Evolutionary conservation across 2,113 vertebrate species (phyloP), one percentile per base, ranked within the genome.

Genomic region (Glaucomys volans): DNA sequence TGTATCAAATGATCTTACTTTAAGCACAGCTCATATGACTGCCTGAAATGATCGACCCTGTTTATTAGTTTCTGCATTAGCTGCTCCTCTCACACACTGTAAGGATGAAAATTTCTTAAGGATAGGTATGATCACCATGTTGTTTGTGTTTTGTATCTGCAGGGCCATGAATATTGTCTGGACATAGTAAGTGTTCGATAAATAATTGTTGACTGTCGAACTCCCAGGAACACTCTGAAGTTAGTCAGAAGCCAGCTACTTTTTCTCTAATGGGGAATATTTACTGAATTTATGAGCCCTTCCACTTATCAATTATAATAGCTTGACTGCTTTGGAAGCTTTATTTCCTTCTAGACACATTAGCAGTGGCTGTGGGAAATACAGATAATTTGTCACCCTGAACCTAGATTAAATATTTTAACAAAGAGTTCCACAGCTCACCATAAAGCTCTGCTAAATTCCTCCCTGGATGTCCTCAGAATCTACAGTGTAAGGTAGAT

Each of bases 261-360:
- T 86, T 96, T 96, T 86, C 62, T 64, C 57, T 91, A 74, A 75
- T 30, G 64, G 32, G 17, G 40, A 42, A 47, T 89, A 87, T 85
- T 97, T 76, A 40, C 52, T 92, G 86, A 91, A 96, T 82, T 96
- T 95, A 74, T 88, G 91, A 92, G 26, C 24, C 44, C 88, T 94
- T 22, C 30, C 18, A 67, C 8, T 67, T 89, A 84, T 81, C 83
- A 85, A 95, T 79, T 86, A 81, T 52, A 88, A 59, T n/a, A 95
- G 37, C 26, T 18, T 88, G 93, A 9, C 26, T 94, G 17, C 22
- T 52, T 0, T 59, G 79, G 54, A 88, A 82, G 76, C 42, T 54
- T 1, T 72, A 57, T 95, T 81, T 95, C 42, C 50, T 96, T 90
- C 54, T 47, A 72, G 77, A 84, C 35, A 71, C 30, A 79, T 84